Base-by-base conservation (phyloP, 2,113 vertebrate genomes). In the Serilophus lunatus region DNA sequence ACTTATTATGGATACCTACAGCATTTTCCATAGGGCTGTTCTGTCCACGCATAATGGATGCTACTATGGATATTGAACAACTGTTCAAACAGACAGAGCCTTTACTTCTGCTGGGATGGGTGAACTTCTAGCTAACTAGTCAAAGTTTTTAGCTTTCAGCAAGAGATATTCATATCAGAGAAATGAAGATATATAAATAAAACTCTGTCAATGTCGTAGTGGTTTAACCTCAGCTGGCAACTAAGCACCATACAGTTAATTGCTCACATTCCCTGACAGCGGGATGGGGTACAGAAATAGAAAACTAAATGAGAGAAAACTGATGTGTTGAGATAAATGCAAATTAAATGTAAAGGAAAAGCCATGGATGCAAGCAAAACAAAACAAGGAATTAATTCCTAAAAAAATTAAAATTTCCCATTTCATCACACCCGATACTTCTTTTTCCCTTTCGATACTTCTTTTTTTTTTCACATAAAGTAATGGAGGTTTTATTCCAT, bases 171-270 rank as follows among this genome's bases (percentile, higher is more conserved):
- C 42, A 89, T 56, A 20, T 59, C 9, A 78, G 5, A 86, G 9
- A 81, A 60, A 51, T 3, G 1, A 10, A 72, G 7, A 35, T 13
- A 2, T 35, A 33, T 11, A 76, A 47, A 65, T 75, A 63, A 54
- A 78, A n/a, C 10, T 44, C 26, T 45, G 18, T 40, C 49, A 81
- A 31, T 35, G 5, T 42, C 47, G 20, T 18, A 53, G 16, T 35
- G 12, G 3, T 16, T 69, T 54, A 31, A 26, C 53, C 18, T 9
- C 4, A 26, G 17, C 6, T 26, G 40, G 14, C 17, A 61, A 35
- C 20, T 35, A 54, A 76, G 47, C 19, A 60, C 4, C 13, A 31
- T 26, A 24, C 7, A 40, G 53, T 31, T 0, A 0, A 10, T 35
- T 51, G 12, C 13, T 66, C 2, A 1, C 23, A 65, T 60, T 68